A percentile compares a stretch with the other conserved stretches of the same genome.
Conservation (phyloP, 2,113 vertebrate genomes). For the Zeus faber region DNA sequence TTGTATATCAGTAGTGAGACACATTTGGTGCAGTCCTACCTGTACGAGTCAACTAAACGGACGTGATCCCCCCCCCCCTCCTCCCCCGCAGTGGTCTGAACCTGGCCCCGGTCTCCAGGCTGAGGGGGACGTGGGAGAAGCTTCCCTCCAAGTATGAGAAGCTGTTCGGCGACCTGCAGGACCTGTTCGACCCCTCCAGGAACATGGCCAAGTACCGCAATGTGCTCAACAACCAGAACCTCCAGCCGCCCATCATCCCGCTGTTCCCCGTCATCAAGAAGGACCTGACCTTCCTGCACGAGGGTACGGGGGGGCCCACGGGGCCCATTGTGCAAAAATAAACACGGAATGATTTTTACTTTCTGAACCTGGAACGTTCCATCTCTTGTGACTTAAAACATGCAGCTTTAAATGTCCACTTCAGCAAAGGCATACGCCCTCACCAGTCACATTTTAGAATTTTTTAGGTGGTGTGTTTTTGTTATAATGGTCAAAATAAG, state of each 20-base stretch:
- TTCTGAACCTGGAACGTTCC: too few relatives aligned
- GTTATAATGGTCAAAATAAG: too few relatives aligned
- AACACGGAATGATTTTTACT: too few relatives aligned
- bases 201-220: constrained; percentile 99
- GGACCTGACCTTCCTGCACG: constrained; percentile 97
- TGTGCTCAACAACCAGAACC: constrained; percentile 94
- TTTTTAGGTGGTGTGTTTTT: too few relatives aligned
- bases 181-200: constrained; percentile 96
- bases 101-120: constrained; percentile 91
- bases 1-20: too few relatives aligned
- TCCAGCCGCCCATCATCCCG: constrained; percentile 96
- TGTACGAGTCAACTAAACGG: too few relatives aligned
- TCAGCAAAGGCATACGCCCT: too few relatives aligned
- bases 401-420: too few relatives aligned
- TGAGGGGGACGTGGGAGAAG: constrained; percentile 97
- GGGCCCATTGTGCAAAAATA: background rate
- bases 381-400: too few relatives aligned
- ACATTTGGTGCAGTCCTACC: too few relatives aligned
- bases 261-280: constrained; percentile 99
- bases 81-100: constrained; percentile 84
- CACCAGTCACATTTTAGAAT: too few relatives aligned
- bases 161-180: constrained; percentile 95
- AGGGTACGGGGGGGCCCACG: constrained; percentile 77
- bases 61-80: too few relatives aligned
- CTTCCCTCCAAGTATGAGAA: constrained; percentile 98